Evolutionary conservation across 2,888 invertebrate genomes (phyloP).

Genomic region (Cacoxenus indagator): DNA sequence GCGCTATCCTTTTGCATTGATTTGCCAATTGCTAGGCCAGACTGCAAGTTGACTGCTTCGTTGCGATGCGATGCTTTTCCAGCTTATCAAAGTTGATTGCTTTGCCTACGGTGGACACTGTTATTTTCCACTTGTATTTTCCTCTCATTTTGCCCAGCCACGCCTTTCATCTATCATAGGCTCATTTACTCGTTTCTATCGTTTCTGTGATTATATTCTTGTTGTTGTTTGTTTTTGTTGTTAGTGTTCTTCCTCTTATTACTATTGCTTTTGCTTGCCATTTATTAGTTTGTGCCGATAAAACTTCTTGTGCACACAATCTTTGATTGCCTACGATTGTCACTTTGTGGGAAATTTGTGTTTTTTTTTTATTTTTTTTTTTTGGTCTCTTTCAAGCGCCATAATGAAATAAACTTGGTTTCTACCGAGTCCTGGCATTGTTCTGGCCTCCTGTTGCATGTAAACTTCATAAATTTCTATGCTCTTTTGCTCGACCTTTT

Average conservation of each 20-base stretch:
- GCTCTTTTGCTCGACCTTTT: slow-evolving; percentile 48
- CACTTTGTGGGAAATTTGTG: no score
- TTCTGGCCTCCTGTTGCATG: slow-evolving; percentile 36
- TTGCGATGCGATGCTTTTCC: slow-evolving; percentile 17
- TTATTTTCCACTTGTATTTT: slow-evolving; percentile 18
- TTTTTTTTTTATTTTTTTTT: slow-evolving; percentile 41
- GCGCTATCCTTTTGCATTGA: slow-evolving; percentile 13
- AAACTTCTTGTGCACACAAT: background rate
- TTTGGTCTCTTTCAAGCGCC: background rate
- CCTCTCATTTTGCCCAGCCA: background rate
- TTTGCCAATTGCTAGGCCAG: slow-evolving; percentile 44
- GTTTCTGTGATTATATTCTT: slow-evolving; percentile 9
- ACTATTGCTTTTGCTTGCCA: slow-evolving; percentile 25
- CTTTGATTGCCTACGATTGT: slow-evolving; percentile 33
- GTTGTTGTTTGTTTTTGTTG: background rate
- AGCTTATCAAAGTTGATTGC: slow-evolving; percentile 62
- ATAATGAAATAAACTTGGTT: background rate
- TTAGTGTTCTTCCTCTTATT: slow-evolving; percentile 30
- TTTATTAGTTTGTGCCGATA: background rate
- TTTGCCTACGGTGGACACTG: slow-evolving; percentile 42
- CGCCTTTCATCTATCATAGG: background rate
- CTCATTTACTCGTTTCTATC: background rate
- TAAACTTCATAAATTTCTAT: slow-evolving; percentile 56
- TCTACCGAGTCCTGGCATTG: background rate
- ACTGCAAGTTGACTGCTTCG: background rate